Base-by-base conservation (phyloP, 2,113 vertebrate species). In the Myotis lucifugus region DNA sequence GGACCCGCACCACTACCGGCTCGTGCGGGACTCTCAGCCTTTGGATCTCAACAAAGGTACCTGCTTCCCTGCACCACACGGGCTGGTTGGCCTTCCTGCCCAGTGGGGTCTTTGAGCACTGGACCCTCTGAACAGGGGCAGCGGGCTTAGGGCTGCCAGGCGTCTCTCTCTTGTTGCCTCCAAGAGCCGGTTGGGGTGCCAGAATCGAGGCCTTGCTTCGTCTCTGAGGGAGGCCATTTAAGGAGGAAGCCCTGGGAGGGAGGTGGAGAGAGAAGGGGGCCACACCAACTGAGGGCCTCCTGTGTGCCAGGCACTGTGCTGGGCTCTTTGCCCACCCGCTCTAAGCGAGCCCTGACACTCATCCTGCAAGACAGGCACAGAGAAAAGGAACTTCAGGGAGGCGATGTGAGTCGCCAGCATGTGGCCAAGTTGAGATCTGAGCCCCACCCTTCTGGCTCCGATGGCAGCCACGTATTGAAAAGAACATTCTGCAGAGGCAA, bases 31-130 rank as follows among this genome's bases (percentile, higher is more conserved):
- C 76, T 96, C 95, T 8, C 97, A 97, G 87, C 95, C 97, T 46
- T 85, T 98, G 85, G 98, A 99, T 76, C 96, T 98, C 97, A 69
- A 97, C 87, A 98, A 98, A 99, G 99, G 99, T 99, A 98, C 8
- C 66, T 11, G 23, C 34, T 29, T 92, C 34, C 40, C 67, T 2
- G 69, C 1, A 3, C 23, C 23, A 1, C 52, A 3, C 0, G 23
- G 1, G 46, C 67, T 69, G 29, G 3, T 34, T 32, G 48, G 61
- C 34, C 67, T 64, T 59, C 70, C 50, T 91, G 32, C 40, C 4
- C 0, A n/a, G 46, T 10, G n/a, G 32, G 9, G 4, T 93, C 34
- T 73, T 46, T 85, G 78, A 70, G 59, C 12, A 11, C 25, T 11
- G 76, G 90, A 40, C 59, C 52, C 59, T 82, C 85, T 32, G 76